Conservation (phyloP, 2,797 vertebrate genomes). For the Champsocephalus esox region DNA sequence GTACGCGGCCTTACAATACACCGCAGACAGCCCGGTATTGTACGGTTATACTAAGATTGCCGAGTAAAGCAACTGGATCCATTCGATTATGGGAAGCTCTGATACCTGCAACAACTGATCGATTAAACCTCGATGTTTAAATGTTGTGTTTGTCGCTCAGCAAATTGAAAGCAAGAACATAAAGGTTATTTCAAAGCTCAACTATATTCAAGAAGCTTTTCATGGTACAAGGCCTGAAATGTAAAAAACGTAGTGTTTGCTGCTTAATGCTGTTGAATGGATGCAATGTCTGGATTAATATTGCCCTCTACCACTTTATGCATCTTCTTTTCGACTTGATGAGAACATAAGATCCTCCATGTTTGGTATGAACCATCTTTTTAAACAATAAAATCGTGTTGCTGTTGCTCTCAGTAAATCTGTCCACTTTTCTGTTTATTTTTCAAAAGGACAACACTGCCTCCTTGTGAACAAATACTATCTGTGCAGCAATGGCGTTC, state of each 20-base stretch:
- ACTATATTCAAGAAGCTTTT: not conserved
- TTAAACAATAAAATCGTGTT: not conserved
- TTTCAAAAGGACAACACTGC: conserved; percentile 36
- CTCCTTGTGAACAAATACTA: conserved; percentile 32
- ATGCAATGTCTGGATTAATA: not conserved
- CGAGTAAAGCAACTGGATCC: conserved; percentile 71
- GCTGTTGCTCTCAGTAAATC: not conserved
- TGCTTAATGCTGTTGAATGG: not conserved
- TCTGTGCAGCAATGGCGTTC: not conserved
- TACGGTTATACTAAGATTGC: conserved; percentile 68
- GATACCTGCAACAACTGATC: not conserved
- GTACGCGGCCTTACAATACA: conserved; percentile 10
- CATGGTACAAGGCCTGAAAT: not conserved
- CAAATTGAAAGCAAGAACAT: not conserved
- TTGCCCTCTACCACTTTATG: not conserved
- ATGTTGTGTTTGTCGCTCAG: not conserved
- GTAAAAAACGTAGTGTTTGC: not conserved
- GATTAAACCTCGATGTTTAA: not conserved
- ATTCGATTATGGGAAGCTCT: not conserved
- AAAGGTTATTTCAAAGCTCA: not conserved
- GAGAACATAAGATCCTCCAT: not conserved
- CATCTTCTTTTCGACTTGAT: not conserved
- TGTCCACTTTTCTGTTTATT: not conserved
- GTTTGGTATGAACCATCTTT: not conserved
- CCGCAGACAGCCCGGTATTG: fast-evolving